These are phyloP conservation scores for Mya arenaria DNA, from an alignment of 1,140 invertebrate species.

Conservation along the genomic window DNA sequence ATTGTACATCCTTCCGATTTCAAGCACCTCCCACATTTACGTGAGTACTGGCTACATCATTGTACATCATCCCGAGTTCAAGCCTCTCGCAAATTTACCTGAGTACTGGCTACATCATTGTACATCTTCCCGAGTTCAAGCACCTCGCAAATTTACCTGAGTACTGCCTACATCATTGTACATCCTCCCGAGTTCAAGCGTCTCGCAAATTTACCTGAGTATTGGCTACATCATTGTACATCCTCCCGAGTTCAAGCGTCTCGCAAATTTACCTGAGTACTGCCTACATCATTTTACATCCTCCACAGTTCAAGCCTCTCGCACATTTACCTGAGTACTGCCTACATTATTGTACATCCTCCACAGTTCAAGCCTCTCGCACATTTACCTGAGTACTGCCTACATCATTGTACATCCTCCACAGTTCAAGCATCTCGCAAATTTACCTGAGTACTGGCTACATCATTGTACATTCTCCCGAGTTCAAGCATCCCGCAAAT, in stretches of 20 bases:
- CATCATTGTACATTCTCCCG: background rate
- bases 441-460: background rate
- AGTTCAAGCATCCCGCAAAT: too few species aligned
- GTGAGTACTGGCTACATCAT: background rate
- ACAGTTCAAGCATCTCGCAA: slow-evolving; percentile 24
- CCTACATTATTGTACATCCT: background rate
- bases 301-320: background rate
- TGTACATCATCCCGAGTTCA: background rate
- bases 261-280: background rate
- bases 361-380: background rate
- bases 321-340: background rate
- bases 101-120: background rate
- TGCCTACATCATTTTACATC: background rate
- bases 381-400: too few species aligned
- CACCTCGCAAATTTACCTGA: background rate
- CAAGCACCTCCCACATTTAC: background rate
- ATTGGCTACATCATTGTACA: background rate
- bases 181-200: slow-evolving; percentile 39
- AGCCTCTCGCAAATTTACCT: background rate
- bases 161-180: too few species aligned
- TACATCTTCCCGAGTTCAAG: background rate
- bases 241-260: background rate
- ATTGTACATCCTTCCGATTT: background rate
- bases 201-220: slow-evolving; percentile 10
- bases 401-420: slow-evolving; percentile 32